A percentile compares a stretch with the other conserved stretches of the same genome.
phyloP scores from a whole-genome alignment of 2,797 vertebrate species.

The Rhadinocentrus ornatus region DNA sequence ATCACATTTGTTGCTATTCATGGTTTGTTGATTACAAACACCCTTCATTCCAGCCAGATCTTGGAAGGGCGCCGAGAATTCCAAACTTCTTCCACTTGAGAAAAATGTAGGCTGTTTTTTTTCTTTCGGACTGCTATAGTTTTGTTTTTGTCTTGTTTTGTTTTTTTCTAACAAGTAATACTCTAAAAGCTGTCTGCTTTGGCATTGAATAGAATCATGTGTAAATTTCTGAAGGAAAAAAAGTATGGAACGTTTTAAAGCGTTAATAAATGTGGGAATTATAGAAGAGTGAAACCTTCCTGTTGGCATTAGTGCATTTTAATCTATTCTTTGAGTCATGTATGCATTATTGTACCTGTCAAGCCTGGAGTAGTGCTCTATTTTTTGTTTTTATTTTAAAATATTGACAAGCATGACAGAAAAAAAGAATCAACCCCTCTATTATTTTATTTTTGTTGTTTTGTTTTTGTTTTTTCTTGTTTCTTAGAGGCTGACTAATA shows the following conservation, averaged over 20 bases:
- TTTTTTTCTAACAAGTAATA: not conserved
- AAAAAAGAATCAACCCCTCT: not conserved
- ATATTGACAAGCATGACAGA: not conserved
- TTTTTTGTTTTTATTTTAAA: no score
- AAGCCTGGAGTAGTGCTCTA: no score
- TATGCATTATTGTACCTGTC: no score
- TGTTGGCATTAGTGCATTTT: constrained; percentile 6
- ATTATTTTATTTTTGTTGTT: no score
- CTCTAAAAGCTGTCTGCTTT: no score
- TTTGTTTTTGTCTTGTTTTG: no score
- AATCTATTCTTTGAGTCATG: not conserved
- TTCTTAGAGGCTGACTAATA: not conserved
- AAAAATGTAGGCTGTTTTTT: not conserved
- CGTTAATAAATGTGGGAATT: not conserved
- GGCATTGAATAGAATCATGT: not conserved
- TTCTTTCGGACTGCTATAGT: not conserved
- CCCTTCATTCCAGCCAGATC: no score
- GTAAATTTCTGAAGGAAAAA: not conserved
- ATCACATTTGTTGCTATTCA: not conserved
- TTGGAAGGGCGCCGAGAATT: not conserved
- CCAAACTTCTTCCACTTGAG: not conserved
- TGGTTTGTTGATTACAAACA: not conserved
- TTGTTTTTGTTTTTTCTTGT: not conserved
- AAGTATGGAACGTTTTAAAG: not conserved
- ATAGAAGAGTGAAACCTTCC: not conserved